Evolutionary conservation across 1,140 invertebrate species (phyloP).

Genomic region (Pseudomyrmex gracilis): DNA sequence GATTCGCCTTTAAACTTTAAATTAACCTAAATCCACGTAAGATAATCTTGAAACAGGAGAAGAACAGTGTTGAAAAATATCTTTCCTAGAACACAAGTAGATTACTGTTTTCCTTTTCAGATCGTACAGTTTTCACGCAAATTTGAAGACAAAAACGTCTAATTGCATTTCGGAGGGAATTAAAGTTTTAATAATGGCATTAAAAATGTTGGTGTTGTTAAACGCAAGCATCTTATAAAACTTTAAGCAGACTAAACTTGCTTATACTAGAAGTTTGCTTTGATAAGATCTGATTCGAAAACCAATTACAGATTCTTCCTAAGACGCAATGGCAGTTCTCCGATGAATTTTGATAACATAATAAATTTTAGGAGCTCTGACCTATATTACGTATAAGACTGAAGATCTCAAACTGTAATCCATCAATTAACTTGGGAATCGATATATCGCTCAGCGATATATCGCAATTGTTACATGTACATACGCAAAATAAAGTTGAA

Average conservation of each 20-base stretch:
- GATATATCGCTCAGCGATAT: neutral
- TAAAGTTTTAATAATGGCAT: neutral
- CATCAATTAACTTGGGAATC: neutral
- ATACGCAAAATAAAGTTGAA: neutral
- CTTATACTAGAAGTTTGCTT: neutral
- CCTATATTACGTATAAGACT: neutral
- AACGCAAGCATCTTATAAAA: neutral
- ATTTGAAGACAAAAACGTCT: no score
- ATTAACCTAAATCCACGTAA: no score
- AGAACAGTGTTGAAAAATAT: no score
- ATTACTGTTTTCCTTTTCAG: no score
- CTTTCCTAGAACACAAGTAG: no score
- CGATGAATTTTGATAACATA: neutral
- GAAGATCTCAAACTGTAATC: neutral
- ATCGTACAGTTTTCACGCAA: no score
- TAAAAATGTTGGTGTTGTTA: neutral
- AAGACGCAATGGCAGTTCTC: neutral
- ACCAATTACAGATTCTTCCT: neutral
- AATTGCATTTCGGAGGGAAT: no score
- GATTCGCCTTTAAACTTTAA: no score
- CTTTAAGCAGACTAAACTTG: neutral
- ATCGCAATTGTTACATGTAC: neutral
- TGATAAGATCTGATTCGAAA: conserved; percentile 1
- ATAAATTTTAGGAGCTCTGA: neutral
- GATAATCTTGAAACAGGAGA: no score